Evolutionary conservation across 2,888 invertebrate genomes (phyloP).

Genomic region (Lycaena phlaeas): DNA sequence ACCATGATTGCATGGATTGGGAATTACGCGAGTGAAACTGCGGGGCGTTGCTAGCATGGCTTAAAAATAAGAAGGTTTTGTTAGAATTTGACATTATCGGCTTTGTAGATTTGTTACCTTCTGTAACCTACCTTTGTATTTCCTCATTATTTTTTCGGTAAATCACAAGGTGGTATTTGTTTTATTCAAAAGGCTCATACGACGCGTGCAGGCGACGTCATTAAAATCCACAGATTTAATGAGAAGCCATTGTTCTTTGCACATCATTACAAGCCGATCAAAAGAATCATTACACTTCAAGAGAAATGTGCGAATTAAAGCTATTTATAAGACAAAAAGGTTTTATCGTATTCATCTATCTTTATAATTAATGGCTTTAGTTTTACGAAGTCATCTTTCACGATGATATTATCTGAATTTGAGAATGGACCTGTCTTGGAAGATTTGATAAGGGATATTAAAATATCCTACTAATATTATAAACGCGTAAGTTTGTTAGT

Average conservation of each 20-base stretch:
- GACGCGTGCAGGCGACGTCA: background rate
- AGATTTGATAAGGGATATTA: too few relatives aligned
- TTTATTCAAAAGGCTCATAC: background rate
- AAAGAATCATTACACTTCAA: background rate
- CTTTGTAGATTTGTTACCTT: too few relatives aligned
- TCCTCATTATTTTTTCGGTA: too few relatives aligned
- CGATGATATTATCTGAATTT: background rate
- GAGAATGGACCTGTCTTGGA: too few relatives aligned
- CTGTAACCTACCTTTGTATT: too few relatives aligned
- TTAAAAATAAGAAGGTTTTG: too few relatives aligned
- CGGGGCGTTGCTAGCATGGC: too few relatives aligned
- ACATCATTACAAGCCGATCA: background rate
- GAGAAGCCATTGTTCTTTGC: conserved; percentile 1
- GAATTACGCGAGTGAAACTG: too few relatives aligned
- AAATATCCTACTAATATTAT: too few relatives aligned
- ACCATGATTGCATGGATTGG: too few relatives aligned
- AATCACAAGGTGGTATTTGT: background rate
- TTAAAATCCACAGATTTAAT: conserved; percentile 1
- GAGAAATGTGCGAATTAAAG: background rate
- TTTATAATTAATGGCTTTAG: background rate
- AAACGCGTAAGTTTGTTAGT: too few relatives aligned
- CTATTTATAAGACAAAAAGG: background rate
- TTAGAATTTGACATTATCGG: too few relatives aligned
- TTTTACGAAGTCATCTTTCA: background rate
- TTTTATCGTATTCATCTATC: background rate